phyloP scores from a whole-genome alignment of 2,113 vertebrate genomes.

The Anhinga rufa region DNA sequence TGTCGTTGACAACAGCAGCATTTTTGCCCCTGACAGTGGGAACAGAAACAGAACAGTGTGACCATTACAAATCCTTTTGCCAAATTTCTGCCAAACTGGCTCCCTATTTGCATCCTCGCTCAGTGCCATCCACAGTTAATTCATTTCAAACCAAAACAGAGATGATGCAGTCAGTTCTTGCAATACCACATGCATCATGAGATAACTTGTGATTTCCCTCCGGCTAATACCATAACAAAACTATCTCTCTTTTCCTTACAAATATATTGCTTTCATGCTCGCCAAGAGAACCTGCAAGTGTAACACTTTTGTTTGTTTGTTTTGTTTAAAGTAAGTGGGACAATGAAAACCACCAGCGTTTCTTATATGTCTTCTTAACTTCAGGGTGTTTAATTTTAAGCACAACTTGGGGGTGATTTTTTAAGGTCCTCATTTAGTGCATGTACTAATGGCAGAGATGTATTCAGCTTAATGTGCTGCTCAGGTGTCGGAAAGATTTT shows the following conservation, averaged over 20 bases:
- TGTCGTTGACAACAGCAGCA: background rate
- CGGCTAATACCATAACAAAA: background rate
- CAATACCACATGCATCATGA: background rate
- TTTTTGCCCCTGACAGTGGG: background rate
- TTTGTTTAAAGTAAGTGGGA: background rate
- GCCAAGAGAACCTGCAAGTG: background rate
- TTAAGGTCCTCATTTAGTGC: background rate
- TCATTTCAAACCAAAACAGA: background rate
- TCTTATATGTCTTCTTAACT: background rate
- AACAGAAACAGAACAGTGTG: background rate
- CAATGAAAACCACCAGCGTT: background rate
- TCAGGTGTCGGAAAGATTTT: background rate
- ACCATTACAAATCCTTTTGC: background rate
- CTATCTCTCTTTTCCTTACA: background rate
- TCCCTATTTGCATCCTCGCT: background rate
- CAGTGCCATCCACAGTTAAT: background rate
- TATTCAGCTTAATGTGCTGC: background rate
- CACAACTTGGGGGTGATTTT: background rate
- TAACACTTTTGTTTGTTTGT: background rate
- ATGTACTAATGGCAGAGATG: background rate
- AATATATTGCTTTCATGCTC: background rate
- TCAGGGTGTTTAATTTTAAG: background rate
- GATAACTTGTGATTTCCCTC: background rate
- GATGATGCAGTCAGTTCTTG: background rate
- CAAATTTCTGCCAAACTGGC: background rate